Conservation (phyloP, 2,888 invertebrate genomes). For the Drosophila melanosoma region DNA sequence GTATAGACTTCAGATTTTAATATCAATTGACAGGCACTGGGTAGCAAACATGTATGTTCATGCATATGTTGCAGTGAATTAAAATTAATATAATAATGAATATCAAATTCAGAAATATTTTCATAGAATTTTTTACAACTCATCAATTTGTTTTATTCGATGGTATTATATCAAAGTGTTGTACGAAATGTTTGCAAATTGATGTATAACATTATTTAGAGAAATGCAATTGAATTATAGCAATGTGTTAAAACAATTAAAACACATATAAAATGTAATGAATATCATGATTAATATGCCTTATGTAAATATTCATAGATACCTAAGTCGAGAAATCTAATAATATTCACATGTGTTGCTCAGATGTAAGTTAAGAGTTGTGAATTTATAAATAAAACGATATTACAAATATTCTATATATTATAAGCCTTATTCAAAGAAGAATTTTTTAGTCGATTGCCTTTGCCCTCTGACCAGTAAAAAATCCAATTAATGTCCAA, state of each 20-base stretch:
- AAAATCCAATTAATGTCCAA: background rate
- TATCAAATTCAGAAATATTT: background rate
- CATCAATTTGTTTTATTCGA: background rate
- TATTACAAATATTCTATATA: background rate
- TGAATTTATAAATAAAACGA: background rate
- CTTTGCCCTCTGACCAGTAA: background rate
- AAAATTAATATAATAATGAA: background rate
- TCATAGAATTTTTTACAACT: background rate
- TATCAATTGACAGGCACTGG: slow-evolving; percentile 12
- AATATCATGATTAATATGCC: background rate
- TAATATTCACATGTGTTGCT: background rate
- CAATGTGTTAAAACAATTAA: background rate
- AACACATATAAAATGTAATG: background rate
- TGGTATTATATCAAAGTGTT: background rate
- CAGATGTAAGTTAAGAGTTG: background rate
- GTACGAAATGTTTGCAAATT: background rate
- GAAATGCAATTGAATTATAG: background rate
- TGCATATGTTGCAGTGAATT: background rate
- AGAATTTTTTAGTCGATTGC: background rate
- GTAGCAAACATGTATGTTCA: background rate
- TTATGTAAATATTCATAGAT: background rate
- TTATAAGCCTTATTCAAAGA: background rate
- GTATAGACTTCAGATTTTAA: slow-evolving; percentile 27
- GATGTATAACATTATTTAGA: background rate
- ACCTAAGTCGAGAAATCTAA: background rate